phyloP scores from a whole-genome alignment of 2,113 vertebrate species.

The Centrocercus urophasianus region DNA sequence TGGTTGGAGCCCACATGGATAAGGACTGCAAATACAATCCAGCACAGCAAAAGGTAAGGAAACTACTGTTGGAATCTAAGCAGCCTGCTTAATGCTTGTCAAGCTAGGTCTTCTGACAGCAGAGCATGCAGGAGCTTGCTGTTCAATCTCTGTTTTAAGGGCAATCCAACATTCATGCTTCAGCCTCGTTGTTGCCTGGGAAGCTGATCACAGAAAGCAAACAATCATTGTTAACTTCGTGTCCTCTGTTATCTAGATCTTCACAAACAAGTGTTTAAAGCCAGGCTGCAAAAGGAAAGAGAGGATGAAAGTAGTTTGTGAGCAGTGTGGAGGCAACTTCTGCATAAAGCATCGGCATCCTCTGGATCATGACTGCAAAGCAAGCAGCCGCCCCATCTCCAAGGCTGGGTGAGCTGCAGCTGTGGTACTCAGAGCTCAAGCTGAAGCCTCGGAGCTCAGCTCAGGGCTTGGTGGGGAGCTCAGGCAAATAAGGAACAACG shows the following conservation, averaged over 20 bases:
- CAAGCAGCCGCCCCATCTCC: slow-evolving; percentile 66
- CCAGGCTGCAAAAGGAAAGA: slow-evolving; percentile 92
- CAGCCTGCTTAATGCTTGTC: not conserved
- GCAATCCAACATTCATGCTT: rapidly evolving
- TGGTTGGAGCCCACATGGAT: slow-evolving; percentile 92
- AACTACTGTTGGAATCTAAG: not conserved
- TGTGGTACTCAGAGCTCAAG: not conserved
- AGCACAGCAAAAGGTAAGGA: slow-evolving; percentile 83
- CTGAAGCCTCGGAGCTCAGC: not conserved
- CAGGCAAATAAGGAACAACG: not conserved
- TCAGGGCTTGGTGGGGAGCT: not conserved
- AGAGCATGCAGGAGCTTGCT: not conserved
- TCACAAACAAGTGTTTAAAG: slow-evolving; percentile 87
- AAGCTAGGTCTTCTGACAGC: not conserved
- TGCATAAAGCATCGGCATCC: slow-evolving; percentile 93
- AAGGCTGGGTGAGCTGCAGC: slow-evolving; percentile 79
- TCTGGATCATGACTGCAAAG: slow-evolving; percentile 88
- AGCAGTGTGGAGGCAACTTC: slow-evolving; percentile 87
- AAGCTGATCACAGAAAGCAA: not conserved
- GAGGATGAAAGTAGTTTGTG: slow-evolving; percentile 88
- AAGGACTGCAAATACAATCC: slow-evolving; percentile 85
- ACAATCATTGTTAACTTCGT: not conserved
- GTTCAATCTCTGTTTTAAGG: not conserved
- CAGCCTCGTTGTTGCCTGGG: not conserved
- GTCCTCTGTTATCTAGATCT: slow-evolving; percentile 80